These are phyloP conservation scores for Botia almorhae DNA, from an alignment of 2,797 vertebrate species.

Conservation along the genomic window DNA sequence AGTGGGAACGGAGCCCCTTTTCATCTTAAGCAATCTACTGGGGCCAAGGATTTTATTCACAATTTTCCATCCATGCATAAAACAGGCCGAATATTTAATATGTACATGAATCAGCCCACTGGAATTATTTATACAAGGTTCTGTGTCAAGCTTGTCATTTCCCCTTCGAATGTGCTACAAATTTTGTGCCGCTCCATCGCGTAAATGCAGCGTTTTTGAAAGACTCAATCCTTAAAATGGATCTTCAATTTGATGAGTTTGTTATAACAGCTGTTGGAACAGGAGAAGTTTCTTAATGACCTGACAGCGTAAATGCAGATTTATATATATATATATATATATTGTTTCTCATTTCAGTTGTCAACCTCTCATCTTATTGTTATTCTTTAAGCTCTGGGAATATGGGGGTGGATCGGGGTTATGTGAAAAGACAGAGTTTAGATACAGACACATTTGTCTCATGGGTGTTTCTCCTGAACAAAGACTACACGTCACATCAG, in stretches of 20 bases:
- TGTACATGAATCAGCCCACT: constrained; percentile 57
- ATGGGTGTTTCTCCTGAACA: constrained; percentile 21
- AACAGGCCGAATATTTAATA: constrained; percentile 56
- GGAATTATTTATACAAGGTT: constrained; percentile 58
- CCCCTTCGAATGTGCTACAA: constrained; percentile 34
- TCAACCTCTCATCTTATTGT: constrained; percentile 17
- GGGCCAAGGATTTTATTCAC: constrained; percentile 51
- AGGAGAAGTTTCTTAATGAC: constrained; percentile 40
- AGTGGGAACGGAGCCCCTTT: constrained; percentile 50
- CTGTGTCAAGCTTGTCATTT: constrained; percentile 42
- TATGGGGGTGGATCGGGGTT: constrained; percentile 29
- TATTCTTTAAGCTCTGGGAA: constrained; percentile 21
- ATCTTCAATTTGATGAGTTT: neutral
- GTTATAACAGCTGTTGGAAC: neutral
- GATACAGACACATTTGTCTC: constrained; percentile 36
- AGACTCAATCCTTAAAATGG: neutral
- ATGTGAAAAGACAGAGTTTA: constrained; percentile 24
- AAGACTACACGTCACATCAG: constrained; percentile 21
- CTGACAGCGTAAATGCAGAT: constrained; percentile 30
- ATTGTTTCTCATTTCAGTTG: constrained; percentile 4
- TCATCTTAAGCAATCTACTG: constrained; percentile 52
- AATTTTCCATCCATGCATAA: constrained; percentile 50
- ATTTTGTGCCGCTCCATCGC: constrained; percentile 10
- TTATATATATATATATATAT: neutral
- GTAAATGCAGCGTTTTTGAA: constrained; percentile 11